Conservation (phyloP, 37 sponge, comb jelly and placozoan genomes). For the Halisarca cf. caerulea region DNA sequence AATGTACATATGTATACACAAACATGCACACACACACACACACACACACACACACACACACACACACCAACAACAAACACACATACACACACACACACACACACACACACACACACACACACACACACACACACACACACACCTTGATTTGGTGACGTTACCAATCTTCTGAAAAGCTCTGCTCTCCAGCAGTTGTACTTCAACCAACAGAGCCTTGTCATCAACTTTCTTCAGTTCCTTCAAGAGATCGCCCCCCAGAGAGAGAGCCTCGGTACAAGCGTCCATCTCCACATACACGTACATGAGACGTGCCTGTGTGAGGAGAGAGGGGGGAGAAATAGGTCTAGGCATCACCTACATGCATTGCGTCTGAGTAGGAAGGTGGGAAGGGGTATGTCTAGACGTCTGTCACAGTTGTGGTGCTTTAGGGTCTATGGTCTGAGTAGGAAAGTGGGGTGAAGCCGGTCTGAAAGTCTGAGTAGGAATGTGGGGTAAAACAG, state of each 20-base stretch:
- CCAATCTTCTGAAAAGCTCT: slow-evolving; percentile 87
- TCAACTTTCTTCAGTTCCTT: slow-evolving; percentile 96
- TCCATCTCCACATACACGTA: slow-evolving; percentile 67
- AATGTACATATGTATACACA: neutral
- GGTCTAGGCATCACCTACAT: neutral
- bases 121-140: slow-evolving; percentile 2
- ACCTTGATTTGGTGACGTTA: slow-evolving; percentile 81
- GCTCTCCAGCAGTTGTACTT: slow-evolving; percentile 96
- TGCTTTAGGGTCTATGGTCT: too few species aligned
- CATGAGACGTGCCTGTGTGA: slow-evolving; percentile 63
- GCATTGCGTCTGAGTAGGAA: neutral
- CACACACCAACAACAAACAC: neutral
- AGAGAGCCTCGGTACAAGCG: slow-evolving; percentile 64
- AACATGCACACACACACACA: neutral
- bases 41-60: neutral
- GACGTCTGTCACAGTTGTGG: too few species aligned
- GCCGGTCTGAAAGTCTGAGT: too few species aligned
- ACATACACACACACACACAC: neutral
- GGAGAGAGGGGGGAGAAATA: neutral
- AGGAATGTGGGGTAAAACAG: too few species aligned
- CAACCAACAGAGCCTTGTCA: slow-evolving; percentile 94
- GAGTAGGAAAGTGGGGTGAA: too few species aligned
- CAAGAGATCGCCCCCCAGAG: slow-evolving; percentile 57
- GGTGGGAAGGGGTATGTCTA: too few species aligned
- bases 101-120: slow-evolving; percentile 6